phyloP scores from a whole-genome alignment of 2,888 invertebrate species.

The Eristalis pertinax region DNA sequence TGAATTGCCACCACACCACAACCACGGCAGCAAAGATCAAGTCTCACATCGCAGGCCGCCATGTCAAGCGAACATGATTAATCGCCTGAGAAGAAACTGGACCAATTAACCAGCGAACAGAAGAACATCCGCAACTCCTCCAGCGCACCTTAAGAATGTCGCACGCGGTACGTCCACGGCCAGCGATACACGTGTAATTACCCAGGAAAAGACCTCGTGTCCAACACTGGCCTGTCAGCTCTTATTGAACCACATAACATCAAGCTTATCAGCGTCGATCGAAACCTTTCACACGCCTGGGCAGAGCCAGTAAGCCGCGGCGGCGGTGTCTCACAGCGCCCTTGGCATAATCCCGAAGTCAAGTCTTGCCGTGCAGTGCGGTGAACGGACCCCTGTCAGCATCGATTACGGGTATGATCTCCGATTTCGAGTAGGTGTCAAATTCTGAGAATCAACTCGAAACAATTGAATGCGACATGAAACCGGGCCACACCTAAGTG shows the following conservation, averaged over 20 bases:
- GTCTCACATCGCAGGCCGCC: conserved; percentile 18
- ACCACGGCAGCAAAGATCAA: conserved; percentile 45
- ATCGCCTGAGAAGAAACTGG: conserved; percentile 35
- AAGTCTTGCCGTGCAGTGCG: not conserved
- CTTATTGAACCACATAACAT: conserved; percentile 24
- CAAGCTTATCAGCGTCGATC: conserved; percentile 19
- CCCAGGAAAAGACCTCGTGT: conserved; percentile 21
- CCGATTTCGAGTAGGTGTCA: conserved; percentile 14
- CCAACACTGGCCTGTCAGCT: conserved; percentile 33
- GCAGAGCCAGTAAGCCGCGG: not conserved
- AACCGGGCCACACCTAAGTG: conserved; percentile 24
- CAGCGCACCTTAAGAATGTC: conserved; percentile 22
- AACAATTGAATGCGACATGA: conserved; percentile 37
- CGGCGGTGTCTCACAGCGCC: not conserved
- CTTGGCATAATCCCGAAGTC: conserved; percentile 10
- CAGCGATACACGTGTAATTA: conserved; percentile 35
- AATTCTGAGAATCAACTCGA: conserved; percentile 3
- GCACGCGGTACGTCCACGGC: not conserved
- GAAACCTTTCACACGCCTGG: conserved; percentile 13
- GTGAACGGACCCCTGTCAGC: conserved; percentile 9
- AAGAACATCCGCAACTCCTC: conserved; percentile 14
- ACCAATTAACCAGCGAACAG: not conserved
- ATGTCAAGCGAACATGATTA: conserved; percentile 57
- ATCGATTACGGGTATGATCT: not conserved
- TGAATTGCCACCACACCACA: conserved; percentile 43